Base-by-base conservation (phyloP, 2,113 vertebrate species). In the Labeo rohita region DNA sequence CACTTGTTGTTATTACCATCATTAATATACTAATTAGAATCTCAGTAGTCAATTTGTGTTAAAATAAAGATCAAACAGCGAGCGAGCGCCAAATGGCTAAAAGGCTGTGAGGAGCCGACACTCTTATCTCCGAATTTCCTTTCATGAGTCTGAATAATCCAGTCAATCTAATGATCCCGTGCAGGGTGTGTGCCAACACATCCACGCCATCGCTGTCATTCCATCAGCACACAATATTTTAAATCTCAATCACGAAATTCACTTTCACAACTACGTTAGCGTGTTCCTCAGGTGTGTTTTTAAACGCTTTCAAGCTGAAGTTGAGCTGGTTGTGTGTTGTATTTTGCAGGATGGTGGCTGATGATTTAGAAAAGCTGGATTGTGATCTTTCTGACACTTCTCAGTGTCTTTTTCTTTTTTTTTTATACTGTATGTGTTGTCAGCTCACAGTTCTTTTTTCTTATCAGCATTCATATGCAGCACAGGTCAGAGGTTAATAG, bases 101-200 rank as follows among this genome's bases (percentile, higher is more conserved):
- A 90, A 92, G 92, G 92, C 92, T 94, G 92, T 95, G 94, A 90
- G 89, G 94, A 92, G 94, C 93, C 94, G 90, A 91, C 93, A 91
- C 95, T 95, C 95, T 95, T 93, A 93, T 88, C 85, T 86, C 93
- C 91, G 91, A 89, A 95, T 94, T 94, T 95, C 92, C 91, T 94
- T 91, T 95, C 95, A 95, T 93, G 93, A 87, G 94, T 93, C 95
- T 95, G 95, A 94, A 92, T 92, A 93, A 95, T 95, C 92, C 94
- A 94, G 94, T 94, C 93, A 93, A 94, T 94, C 92, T 95, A 96
- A 96, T 96, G 95, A 95, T 94, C 94, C 90, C 88, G 92, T 94
- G 94, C 94, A 94, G 94, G 83, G 85, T 77, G 84, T 77, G 81
- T 83, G 81, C 81, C 81, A 83, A 73, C 47, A 83, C 81, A 83